These are phyloP conservation scores for Mantis religiosa DNA, from an alignment of 2,888 invertebrate genomes.

Conservation along the genomic window DNA sequence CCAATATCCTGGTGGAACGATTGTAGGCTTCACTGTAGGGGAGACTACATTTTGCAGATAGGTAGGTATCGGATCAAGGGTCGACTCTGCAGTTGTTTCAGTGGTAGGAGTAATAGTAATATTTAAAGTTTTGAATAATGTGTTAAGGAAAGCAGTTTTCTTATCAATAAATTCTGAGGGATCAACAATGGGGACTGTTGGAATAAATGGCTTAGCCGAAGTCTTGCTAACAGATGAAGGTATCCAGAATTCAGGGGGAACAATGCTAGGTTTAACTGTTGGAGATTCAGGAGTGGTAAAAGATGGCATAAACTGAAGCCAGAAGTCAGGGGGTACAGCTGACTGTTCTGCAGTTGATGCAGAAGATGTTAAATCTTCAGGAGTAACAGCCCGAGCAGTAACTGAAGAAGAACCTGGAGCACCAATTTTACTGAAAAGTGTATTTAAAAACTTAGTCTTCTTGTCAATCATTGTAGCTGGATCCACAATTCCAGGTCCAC, in stretches of 20 bases:
- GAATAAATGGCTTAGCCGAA: background rate
- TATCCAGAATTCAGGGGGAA: slow-evolving; percentile 23
- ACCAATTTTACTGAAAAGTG: slow-evolving; percentile 5
- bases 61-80: slow-evolving; percentile 36
- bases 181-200: slow-evolving; percentile 2
- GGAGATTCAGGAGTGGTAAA: background rate
- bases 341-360: background rate
- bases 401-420: background rate
- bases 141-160: slow-evolving; percentile 39
- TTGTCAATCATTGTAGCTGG: slow-evolving; percentile 26
- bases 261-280: slow-evolving; percentile 21
- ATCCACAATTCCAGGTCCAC: slow-evolving; percentile 17
- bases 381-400: background rate
- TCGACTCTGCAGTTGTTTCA: slow-evolving; percentile 1
- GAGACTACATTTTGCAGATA: slow-evolving; percentile 39
- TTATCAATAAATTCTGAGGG: slow-evolving; percentile 35
- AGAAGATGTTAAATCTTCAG: background rate
- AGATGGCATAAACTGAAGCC: background rate
- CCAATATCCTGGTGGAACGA: slow-evolving; percentile 24
- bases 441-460: slow-evolving; percentile 29
- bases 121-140: slow-evolving; percentile 39
- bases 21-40: slow-evolving; percentile 23
- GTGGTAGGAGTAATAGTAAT: slow-evolving; percentile 33
- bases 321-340: slow-evolving; percentile 1
- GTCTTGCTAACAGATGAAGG: slow-evolving; percentile 5